Percentiles rank a stretch among this genome's conserved stretches.
These are phyloP conservation scores for Acanthosepion esculentum DNA, from an alignment of 2,888 invertebrate species.

Conservation along the genomic window DNA sequence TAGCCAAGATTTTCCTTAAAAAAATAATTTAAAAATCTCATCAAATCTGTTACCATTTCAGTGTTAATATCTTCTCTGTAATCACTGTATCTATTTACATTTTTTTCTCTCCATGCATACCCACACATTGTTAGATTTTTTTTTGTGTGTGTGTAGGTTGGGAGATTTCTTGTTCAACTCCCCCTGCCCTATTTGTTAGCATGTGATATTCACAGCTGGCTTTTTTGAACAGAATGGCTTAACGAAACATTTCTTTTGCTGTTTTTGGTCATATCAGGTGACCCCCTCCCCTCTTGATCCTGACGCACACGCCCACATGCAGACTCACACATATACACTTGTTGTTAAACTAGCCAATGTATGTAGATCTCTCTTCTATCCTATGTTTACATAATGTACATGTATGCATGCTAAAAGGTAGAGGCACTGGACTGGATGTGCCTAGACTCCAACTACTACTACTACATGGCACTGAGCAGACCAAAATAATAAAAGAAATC, in stretches of 20 bases:
- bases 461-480: conserved; percentile 33
- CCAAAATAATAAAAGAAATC: conserved; percentile 33
- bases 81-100: not conserved
- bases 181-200: not conserved
- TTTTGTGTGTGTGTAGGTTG: too few relatives aligned
- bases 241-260: not conserved
- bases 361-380: conserved; percentile 33
- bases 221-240: not conserved
- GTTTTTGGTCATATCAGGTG: not conserved
- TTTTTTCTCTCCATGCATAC: not conserved
- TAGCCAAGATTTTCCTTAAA: too few relatives aligned
- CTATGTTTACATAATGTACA: conserved; percentile 8
- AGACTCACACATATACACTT: conserved; percentile 12
- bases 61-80: too few relatives aligned
- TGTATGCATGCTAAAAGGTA: conserved; percentile 11
- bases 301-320: conserved; percentile 22
- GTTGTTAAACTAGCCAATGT: conserved; percentile 15
- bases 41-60: too few relatives aligned
- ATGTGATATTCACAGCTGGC: conserved; percentile 33
- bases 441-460: conserved; percentile 33
- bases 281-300: not conserved
- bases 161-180: too few relatives aligned
- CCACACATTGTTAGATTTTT: not conserved
- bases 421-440: conserved; percentile 18
- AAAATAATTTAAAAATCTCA: too few relatives aligned